Evolutionary conservation across 2,797 vertebrate genomes (phyloP), one percentile per base, ranked within the genome.

Genomic region (Manis javanica): DNA sequence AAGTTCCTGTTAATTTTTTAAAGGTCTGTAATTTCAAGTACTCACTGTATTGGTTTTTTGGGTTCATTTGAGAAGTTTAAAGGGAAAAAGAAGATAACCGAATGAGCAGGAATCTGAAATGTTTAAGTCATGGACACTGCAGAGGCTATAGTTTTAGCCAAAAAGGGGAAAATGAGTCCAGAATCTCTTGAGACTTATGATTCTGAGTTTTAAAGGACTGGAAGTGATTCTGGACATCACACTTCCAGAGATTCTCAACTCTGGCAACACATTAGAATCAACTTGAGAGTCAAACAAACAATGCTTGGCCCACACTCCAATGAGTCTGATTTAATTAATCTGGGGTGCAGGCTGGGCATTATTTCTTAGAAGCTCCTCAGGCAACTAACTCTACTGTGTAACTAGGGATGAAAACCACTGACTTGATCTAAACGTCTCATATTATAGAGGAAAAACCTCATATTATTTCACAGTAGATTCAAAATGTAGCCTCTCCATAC

Each of bases 81-180:
- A 86, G 31, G n/a, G n/a, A 87, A 87, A 96, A 78, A 34, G 49
- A 97, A 92, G 53, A 69, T 53, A 87, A 92, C 34, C 4, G 19
- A 94, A n/a, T 81, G 57, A 95, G 31, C 13, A 89, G 64, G n/a
- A 83, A 92, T 93, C 64, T 75, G 49, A 94, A 96, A 93, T 87
- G 13, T 55, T 34, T 91, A 87, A 85, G 53, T 94, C 37, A 93
- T 34, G 29, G 24, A 19, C 68, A 87, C 24, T 78, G n/a, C 34
- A 75, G 21, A 74, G 15, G 46, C 26, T 94, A 53, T 24, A 63
- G 13, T 79, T 98, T 87, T 83, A 91, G 63, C 29, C 2, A 84
- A 90, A 94, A 83, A 29, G 16, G 37, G 3, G 37, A 68, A 61
- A 77, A 77, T 94, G 53, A 88, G 34, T 71, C 37, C 74, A 86